Percentiles rank a stretch among this genome's conserved stretches.
Evolutionary conservation across 1,140 invertebrate genomes (phyloP).

Genomic region (Heliconius hermathena): DNA sequence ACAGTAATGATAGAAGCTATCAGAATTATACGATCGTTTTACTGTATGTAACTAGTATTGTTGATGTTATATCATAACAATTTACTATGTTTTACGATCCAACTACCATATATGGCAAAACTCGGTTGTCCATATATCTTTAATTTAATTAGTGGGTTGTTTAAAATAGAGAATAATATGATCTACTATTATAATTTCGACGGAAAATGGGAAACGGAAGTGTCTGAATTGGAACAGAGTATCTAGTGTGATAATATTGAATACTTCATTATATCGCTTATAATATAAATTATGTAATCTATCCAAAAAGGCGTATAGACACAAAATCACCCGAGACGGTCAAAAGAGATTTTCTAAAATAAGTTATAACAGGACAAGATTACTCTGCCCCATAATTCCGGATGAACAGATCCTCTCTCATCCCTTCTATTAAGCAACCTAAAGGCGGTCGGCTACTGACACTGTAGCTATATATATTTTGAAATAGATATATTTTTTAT

Average conservation of each 20-base stretch:
- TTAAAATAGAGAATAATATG: neutral
- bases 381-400: conserved; percentile 27
- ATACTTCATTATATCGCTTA: too few species aligned
- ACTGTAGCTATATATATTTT: neutral
- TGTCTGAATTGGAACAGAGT: too few species aligned
- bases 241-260: too few species aligned
- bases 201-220: too few species aligned
- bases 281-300: neutral
- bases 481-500: neutral
- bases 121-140: neutral
- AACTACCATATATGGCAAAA: neutral
- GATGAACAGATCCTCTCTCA: conserved; percentile 26
- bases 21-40: neutral
- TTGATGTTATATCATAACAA: neutral
- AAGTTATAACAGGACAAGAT: conserved; percentile 21
- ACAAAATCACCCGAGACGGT: conserved; percentile 7
- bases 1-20: neutral
- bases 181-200: too few species aligned
- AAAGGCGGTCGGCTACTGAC: neutral
- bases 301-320: neutral
- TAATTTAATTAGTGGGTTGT: neutral
- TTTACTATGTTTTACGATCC: neutral
- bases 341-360: conserved; percentile 21
- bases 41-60: neutral
- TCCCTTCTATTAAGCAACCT: conserved; percentile 27